Conservation (phyloP, 2,113 vertebrate genomes). For the Progne subis region DNA sequence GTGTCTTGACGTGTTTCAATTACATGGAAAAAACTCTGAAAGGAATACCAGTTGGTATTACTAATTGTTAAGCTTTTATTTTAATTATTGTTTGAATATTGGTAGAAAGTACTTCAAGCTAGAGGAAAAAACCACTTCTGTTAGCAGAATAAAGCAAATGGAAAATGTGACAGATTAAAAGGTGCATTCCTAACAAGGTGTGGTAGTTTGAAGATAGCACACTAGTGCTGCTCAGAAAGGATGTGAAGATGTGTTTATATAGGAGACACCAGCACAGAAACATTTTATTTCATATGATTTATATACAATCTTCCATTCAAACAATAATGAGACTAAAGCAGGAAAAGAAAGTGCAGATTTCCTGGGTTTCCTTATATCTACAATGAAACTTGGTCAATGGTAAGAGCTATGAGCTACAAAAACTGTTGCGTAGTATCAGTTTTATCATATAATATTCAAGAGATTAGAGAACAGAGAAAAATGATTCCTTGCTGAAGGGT, state of each 20-base stretch:
- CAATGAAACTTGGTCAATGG: neutral
- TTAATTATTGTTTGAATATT: constrained; percentile 26
- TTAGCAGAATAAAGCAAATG: neutral
- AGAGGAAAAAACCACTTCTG: neutral
- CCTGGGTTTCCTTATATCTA: neutral
- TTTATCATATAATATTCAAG: constrained; percentile 31
- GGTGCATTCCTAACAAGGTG: neutral
- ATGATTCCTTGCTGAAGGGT: constrained; percentile 38
- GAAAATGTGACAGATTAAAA: neutral
- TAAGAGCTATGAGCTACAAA: neutral
- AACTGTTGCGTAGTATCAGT: neutral
- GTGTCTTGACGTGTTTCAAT: neutral
- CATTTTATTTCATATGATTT: neutral
- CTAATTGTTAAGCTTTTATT: constrained; percentile 17
- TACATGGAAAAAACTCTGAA: neutral
- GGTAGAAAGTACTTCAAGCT: neutral
- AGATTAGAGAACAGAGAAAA: constrained; percentile 28
- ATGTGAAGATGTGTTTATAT: neutral
- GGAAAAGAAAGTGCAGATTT: neutral
- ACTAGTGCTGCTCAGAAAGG: neutral
- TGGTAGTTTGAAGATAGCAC: neutral
- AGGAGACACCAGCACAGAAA: neutral
- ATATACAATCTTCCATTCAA: neutral
- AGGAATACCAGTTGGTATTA: neutral
- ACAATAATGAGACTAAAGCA: neutral